Conservation (phyloP, 2,113 vertebrate genomes). For the Nothocercus nigrocapillus region DNA sequence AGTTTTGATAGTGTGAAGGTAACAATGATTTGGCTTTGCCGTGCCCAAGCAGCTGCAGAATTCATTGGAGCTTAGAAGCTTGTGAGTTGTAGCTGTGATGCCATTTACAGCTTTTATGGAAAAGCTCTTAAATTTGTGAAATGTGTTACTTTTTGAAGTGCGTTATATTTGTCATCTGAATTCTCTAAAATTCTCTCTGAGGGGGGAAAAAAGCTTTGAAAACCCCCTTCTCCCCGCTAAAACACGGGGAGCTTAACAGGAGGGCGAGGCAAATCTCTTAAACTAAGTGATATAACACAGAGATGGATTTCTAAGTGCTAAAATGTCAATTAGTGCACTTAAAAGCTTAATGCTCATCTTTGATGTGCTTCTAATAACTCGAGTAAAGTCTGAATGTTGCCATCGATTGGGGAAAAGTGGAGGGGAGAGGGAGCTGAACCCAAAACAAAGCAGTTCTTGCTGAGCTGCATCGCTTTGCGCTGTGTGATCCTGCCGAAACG, state of each 20-base stretch:
- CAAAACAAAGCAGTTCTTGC: background rate
- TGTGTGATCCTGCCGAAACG: background rate
- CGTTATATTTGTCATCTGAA: conserved; percentile 56
- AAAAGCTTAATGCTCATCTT: conserved; percentile 63
- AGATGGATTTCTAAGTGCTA: conserved; percentile 66
- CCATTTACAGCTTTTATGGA: conserved; percentile 57
- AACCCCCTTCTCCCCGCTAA: background rate
- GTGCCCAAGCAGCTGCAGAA: background rate
- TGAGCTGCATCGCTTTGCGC: background rate
- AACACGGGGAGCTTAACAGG: background rate
- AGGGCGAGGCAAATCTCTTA: background rate
- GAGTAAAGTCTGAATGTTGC: conserved; percentile 54
- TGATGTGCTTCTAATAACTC: conserved; percentile 63
- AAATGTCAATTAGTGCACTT: conserved; percentile 69
- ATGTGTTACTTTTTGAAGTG: conserved; percentile 62
- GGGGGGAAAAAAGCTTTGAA: conserved; percentile 18
- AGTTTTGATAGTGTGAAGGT: conserved; percentile 64
- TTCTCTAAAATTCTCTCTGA: conserved; percentile 20
- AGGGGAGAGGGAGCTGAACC: background rate
- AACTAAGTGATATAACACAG: conserved; percentile 27
- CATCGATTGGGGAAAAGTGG: background rate
- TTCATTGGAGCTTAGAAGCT: conserved; percentile 44
- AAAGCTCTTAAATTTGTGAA: conserved; percentile 57
- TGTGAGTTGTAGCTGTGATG: conserved; percentile 40
- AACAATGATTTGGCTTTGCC: conserved; percentile 62